Conservation (phyloP, 2,888 invertebrate genomes). For the Aethes cnicana region DNA sequence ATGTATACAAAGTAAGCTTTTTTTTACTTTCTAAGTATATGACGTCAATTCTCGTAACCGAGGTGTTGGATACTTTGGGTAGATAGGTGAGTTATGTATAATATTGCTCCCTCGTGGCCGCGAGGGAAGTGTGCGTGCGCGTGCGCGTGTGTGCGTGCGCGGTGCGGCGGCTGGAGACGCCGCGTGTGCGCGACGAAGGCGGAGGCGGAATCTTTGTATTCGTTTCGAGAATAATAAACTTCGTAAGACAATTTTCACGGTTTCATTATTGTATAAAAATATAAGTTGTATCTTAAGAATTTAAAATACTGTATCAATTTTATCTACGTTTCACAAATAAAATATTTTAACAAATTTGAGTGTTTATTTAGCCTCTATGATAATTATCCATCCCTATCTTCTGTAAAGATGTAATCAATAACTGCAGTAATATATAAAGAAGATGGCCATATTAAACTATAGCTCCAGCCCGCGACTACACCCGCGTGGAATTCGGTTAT, state of each 20-base stretch:
- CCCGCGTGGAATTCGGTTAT: too few species aligned
- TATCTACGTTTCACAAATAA: constrained; percentile 82
- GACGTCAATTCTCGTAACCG: constrained; percentile 75
- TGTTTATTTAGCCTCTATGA: constrained; percentile 37
- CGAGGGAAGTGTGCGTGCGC: not conserved
- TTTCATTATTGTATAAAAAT: constrained; percentile 77
- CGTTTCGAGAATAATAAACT: constrained; percentile 53
- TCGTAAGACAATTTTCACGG: constrained; percentile 76
- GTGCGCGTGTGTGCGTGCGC: constrained; percentile 47
- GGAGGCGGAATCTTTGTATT: constrained; percentile 60
- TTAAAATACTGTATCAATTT: constrained; percentile 82
- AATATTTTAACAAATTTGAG: constrained; percentile 77
- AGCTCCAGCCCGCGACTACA: too few species aligned
- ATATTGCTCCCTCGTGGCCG: constrained; percentile 17
- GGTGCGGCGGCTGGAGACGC: constrained; percentile 61
- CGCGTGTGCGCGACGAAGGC: not conserved
- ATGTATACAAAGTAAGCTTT: constrained; percentile 68
- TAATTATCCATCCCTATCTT: too few species aligned
- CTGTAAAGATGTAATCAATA: too few species aligned
- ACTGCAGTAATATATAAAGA: too few species aligned
- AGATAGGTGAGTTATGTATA: constrained; percentile 30
- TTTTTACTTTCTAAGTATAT: constrained; percentile 64
- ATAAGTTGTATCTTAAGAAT: constrained; percentile 78
- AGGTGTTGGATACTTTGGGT: constrained; percentile 56
- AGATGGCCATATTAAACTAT: too few species aligned